A percentile compares a stretch with the other conserved stretches of the same genome.
Evolutionary conservation across 2,797 vertebrate species (phyloP).

Genomic region (Siniperca obscura): DNA sequence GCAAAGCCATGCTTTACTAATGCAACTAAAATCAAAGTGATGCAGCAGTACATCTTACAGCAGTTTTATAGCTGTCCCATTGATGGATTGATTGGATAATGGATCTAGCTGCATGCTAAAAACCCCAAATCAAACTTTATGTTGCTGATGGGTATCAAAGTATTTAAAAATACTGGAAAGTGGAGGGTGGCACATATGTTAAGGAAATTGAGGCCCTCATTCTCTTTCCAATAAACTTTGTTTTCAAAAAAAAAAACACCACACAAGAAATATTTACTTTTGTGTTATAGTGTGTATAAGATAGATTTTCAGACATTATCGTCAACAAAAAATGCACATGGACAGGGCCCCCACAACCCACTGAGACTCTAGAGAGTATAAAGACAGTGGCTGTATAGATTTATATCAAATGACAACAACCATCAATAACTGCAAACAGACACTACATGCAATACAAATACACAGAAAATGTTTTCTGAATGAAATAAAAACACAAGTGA

Average conservation of each 20-base stretch:
- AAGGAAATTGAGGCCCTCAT: not conserved
- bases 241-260: not conserved
- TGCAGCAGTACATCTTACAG: not conserved
- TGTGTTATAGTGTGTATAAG: not conserved
- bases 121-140: too few species aligned
- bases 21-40: not conserved
- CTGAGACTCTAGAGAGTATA: not conserved
- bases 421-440: not conserved
- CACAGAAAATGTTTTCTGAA: not conserved
- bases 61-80: not conserved
- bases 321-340: not conserved
- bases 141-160: not conserved
- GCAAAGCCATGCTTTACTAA: constrained; percentile 8
- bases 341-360: not conserved
- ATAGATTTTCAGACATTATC: not conserved
- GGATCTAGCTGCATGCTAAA: too few species aligned
- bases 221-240: constrained; percentile 2
- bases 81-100: too few species aligned
- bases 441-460: not conserved
- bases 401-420: not conserved
- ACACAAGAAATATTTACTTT: not conserved
- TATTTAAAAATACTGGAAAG: too few species aligned
- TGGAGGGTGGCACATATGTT: too few species aligned
- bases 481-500: not conserved
- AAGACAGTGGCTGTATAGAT: not conserved